Conservation (phyloP, 1,140 invertebrate species). For the Diorhabda sublineata region DNA sequence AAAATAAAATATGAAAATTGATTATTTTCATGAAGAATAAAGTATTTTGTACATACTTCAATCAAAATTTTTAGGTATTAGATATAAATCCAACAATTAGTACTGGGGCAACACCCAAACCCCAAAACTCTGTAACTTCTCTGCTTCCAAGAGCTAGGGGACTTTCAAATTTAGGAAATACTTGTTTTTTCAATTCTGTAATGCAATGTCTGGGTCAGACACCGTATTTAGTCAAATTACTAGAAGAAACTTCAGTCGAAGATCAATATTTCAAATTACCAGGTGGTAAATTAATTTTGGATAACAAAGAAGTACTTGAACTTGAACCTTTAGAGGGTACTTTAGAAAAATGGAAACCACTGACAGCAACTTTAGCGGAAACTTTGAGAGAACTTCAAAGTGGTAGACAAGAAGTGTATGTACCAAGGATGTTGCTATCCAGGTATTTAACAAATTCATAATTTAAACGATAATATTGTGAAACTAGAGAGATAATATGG, state of each 20-base stretch:
- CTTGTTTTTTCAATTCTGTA: constrained; percentile 95
- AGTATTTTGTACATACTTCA: too few relatives aligned
- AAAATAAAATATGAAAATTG: too few relatives aligned
- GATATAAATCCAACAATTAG: constrained; percentile 23
- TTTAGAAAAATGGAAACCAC: constrained; percentile 64
- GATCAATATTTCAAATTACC: constrained; percentile 66
- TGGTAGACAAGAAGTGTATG: constrained; percentile 58
- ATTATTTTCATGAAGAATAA: too few relatives aligned
- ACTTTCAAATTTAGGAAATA: constrained; percentile 86
- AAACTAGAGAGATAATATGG: too few relatives aligned
- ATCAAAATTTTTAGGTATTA: constrained; percentile 21
- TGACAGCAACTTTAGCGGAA: constrained; percentile 64
- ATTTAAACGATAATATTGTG: too few relatives aligned
- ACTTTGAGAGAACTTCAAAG: constrained; percentile 68
- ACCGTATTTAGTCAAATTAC: constrained; percentile 68
- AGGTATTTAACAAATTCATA: constrained; percentile 25
- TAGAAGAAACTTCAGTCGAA: constrained; percentile 65
- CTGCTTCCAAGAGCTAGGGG: constrained; percentile 59
- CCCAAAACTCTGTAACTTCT: not conserved
- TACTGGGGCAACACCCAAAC: constrained; percentile 27
- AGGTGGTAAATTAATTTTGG: constrained; percentile 59
- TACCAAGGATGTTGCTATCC: constrained; percentile 68
- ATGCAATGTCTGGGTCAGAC: constrained; percentile 88
- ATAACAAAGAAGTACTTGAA: constrained; percentile 45
- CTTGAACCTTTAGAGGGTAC: constrained; percentile 46